Conservation (phyloP, 2,113 vertebrate species). For the Lepisosteus osseus region DNA sequence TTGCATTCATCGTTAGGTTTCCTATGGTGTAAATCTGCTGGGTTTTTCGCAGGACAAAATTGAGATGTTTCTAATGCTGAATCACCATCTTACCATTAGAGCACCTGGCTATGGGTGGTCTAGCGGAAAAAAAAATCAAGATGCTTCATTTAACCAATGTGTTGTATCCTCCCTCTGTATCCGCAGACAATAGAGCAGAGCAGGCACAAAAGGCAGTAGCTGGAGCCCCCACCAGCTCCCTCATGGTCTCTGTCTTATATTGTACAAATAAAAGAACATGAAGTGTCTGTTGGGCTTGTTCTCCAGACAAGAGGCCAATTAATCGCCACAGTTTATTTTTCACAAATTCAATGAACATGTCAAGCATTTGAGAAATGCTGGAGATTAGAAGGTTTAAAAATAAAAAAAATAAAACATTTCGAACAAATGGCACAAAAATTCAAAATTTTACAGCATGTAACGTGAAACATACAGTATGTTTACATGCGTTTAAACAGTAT, state of each 20-base stretch:
- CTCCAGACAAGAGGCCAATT: not conserved
- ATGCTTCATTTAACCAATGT: not conserved
- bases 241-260: not conserved
- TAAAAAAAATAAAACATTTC: no score
- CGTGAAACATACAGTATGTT: no score
- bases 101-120: slow-evolving; percentile 17
- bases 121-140: not conserved
- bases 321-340: not conserved
- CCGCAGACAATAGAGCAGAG: not conserved
- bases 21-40: not conserved
- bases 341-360: not conserved
- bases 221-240: not conserved
- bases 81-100: slow-evolving; percentile 20
- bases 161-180: slow-evolving; percentile 7
- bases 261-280: not conserved
- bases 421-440: no score
- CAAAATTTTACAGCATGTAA: no score
- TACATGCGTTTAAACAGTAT: no score
- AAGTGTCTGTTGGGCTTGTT: not conserved
- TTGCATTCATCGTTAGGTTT: slow-evolving; percentile 49
- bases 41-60: not conserved
- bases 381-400: not conserved
- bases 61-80: slow-evolving; percentile 22
- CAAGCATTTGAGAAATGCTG: not conserved
- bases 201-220: slow-evolving; percentile 1